Base-by-base conservation (phyloP, 2,888 invertebrate species). In the Lampropteryx suffumata region DNA sequence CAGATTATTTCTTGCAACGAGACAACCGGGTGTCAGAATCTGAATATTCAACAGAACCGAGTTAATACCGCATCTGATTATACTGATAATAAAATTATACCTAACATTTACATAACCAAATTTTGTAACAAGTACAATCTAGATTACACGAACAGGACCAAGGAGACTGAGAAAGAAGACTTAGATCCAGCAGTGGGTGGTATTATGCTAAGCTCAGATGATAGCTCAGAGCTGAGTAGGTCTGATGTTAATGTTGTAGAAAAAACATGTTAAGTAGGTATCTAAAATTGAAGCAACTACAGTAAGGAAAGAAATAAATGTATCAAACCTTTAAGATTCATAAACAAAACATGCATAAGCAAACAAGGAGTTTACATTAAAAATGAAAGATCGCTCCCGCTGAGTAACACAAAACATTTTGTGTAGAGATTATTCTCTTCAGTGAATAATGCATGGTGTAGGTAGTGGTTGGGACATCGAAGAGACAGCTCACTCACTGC, bases 1-100 rank as follows among this genome's bases (percentile, higher is more conserved):
- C 59, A 56, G 75, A 78, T 80, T 82, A 80, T 80, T 81, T 81
- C 79, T 79, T 73, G 78, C 79, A 73, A 79, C 71, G 68, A 73
- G 73, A 80, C 76, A 75, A 76, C 71, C 69, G 75, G 29, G 75
- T 80, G 80, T 79, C 77, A 73, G 71, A 26, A n/a, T 62, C 61
- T 84, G 84, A 83, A 86, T 85, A 86, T 85, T 85, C 82, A 85
- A 80, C 69, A 79, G 34, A 14, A 68, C 61, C 66, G 50, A 56
- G 26, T 37, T 42, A 42, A 42, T 44, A 29, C 44, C 30, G 44
- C 44, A 44, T 50, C 39, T 21, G 28, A 50, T 45, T 45, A 45
- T 35, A 11, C 34, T 45, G 29, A 26, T 29, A 45, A 37, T 24
- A n/a, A n/a, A 9, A 21, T 5, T 17, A 28, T 10, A 7, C 13